Percentiles rank a stretch among this genome's conserved stretches.
phyloP scores from a whole-genome alignment of 2,797 vertebrate genomes.

The Diplodus puntazzo region DNA sequence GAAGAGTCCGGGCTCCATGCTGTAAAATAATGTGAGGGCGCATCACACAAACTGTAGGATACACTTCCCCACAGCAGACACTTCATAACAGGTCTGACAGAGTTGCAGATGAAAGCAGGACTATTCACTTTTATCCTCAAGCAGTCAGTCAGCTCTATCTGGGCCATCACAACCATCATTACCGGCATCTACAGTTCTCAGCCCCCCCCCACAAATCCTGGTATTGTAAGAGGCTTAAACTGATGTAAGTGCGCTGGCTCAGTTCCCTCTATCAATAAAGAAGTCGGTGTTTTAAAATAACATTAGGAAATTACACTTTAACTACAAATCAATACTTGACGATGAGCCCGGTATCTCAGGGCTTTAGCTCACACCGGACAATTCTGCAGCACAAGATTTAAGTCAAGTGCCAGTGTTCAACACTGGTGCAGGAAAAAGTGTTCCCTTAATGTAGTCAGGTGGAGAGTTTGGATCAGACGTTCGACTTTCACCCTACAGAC shows the following conservation, averaged over 20 bases:
- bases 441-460: not conserved
- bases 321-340: slow-evolving; percentile 27
- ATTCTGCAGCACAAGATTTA: not conserved
- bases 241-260: not conserved
- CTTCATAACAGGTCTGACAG: slow-evolving; percentile 36
- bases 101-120: slow-evolving; percentile 29
- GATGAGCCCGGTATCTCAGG: not conserved
- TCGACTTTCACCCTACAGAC: not conserved
- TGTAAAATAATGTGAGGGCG: slow-evolving; percentile 31
- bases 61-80: slow-evolving; percentile 30
- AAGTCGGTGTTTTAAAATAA: slow-evolving; percentile 26
- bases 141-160: not conserved
- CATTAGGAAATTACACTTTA: slow-evolving; percentile 23
- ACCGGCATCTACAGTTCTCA: not conserved
- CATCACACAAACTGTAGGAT: slow-evolving; percentile 26
- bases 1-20: slow-evolving; percentile 2
- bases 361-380: not conserved
- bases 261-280: slow-evolving; percentile 25
- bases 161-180: not conserved
- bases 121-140: slow-evolving; percentile 7
- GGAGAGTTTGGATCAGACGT: not conserved
- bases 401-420: not conserved
- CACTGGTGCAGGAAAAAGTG: too few relatives aligned
- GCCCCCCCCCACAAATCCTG: not conserved
- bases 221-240: not conserved